Evolutionary conservation across 2,888 invertebrate species (phyloP).

Genomic region (Choreutis nemorana): DNA sequence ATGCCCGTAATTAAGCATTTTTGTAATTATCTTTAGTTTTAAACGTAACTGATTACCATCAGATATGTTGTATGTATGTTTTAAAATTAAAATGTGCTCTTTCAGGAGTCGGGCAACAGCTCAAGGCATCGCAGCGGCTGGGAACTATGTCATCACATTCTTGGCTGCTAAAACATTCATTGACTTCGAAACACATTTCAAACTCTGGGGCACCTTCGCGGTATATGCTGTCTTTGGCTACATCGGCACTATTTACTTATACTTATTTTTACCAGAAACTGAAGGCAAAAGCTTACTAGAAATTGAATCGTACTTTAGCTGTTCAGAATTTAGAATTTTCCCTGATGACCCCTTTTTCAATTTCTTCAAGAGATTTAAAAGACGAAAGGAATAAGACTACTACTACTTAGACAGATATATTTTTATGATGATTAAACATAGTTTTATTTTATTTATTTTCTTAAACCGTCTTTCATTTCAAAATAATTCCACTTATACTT

Average conservation of each 20-base stretch:
- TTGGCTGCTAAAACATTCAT: constrained; percentile 61
- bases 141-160: constrained; percentile 59
- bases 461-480: no score
- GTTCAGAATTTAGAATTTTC: constrained; percentile 38
- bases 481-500: no score
- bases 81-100: constrained; percentile 8
- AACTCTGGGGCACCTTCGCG: constrained; percentile 57
- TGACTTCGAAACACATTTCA: constrained; percentile 42
- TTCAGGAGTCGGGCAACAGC: constrained; percentile 59
- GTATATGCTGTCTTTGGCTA: constrained; percentile 51
- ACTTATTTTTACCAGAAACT: constrained; percentile 63
- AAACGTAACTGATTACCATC: no score
- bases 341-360: constrained; percentile 51
- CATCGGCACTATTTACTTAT: constrained; percentile 53
- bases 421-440: no score
- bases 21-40: no score
- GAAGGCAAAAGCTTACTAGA: constrained; percentile 60
- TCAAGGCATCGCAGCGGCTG: constrained; percentile 61
- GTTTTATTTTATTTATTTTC: constrained; percentile 4
- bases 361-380: constrained; percentile 31
- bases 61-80: not conserved
- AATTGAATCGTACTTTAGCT: constrained; percentile 51
- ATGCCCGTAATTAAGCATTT: no score
- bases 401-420: no score
- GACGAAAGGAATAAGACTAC: no score